Conservation (phyloP, 2,113 vertebrate species). For the Globicephala melas region DNA sequence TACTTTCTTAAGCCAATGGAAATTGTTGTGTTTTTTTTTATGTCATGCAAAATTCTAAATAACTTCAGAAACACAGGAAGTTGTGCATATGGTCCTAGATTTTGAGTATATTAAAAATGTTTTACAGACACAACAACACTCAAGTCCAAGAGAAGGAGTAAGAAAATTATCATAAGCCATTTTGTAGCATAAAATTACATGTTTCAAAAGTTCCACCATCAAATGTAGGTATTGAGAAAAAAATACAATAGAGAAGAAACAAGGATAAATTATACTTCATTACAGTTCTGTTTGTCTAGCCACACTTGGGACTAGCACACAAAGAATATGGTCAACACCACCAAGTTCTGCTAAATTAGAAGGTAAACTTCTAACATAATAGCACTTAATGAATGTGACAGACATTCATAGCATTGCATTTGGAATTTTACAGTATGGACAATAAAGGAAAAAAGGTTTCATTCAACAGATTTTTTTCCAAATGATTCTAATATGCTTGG, state of each 20-base stretch:
- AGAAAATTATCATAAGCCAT: background rate
- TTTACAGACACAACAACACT: background rate
- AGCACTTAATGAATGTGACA: background rate
- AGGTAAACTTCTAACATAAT: background rate
- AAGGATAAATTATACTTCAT: slow-evolving; percentile 22
- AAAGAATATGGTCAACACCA: background rate
- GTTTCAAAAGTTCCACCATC: background rate
- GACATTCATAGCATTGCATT: background rate
- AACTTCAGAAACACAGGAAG: background rate
- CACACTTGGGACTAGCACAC: background rate
- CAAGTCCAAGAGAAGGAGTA: background rate
- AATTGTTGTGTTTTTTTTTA: background rate
- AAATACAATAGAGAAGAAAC: background rate
- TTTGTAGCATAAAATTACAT: background rate
- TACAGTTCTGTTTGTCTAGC: background rate
- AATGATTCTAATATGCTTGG: background rate
- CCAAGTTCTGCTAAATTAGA: background rate
- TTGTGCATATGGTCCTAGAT: background rate
- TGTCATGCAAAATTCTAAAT: background rate
- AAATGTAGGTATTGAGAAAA: background rate
- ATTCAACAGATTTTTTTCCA: background rate
- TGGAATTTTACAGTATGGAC: background rate
- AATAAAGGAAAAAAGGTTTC: background rate
- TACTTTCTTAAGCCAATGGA: background rate
- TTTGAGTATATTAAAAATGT: background rate